Evolutionary conservation across 2,888 invertebrate species (phyloP).

Genomic region (Tetramorium bicarinatum): DNA sequence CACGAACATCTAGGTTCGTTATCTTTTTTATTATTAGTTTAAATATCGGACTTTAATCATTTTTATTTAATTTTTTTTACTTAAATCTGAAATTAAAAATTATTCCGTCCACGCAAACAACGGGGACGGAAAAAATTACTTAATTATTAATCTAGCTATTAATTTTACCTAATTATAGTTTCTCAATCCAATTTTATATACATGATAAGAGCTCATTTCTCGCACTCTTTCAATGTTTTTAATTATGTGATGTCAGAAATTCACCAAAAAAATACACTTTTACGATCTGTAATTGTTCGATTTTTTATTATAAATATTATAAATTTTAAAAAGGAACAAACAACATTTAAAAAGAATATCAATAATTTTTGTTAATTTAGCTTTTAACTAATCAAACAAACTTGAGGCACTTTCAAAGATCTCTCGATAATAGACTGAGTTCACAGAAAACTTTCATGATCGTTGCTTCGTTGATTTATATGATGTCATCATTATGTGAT

Average conservation of each 20-base stretch:
- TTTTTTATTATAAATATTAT: neutral
- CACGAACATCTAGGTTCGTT: too few species aligned
- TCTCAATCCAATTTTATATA: too few species aligned
- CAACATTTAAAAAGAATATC: neutral
- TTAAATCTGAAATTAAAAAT: too few species aligned
- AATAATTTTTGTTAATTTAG: neutral
- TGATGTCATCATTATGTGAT: neutral
- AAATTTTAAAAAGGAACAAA: neutral
- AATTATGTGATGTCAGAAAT: neutral
- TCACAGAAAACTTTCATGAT: neutral
- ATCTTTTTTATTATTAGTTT: too few species aligned
- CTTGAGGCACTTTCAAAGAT: slow-evolving; percentile 15
- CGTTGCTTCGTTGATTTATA: neutral
- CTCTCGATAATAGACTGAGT: neutral
- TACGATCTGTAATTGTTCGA: neutral
- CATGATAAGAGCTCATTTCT: neutral
- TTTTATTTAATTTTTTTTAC: too few species aligned
- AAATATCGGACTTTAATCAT: too few species aligned
- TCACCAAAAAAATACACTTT: neutral
- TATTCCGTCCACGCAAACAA: too few species aligned
- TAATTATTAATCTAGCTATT: too few species aligned
- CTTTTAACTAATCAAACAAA: neutral
- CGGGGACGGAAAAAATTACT: too few species aligned
- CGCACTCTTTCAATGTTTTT: neutral
- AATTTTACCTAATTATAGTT: too few species aligned